Evolutionary conservation across 2,888 invertebrate species (phyloP).

Genomic region (Linyphia triangularis): DNA sequence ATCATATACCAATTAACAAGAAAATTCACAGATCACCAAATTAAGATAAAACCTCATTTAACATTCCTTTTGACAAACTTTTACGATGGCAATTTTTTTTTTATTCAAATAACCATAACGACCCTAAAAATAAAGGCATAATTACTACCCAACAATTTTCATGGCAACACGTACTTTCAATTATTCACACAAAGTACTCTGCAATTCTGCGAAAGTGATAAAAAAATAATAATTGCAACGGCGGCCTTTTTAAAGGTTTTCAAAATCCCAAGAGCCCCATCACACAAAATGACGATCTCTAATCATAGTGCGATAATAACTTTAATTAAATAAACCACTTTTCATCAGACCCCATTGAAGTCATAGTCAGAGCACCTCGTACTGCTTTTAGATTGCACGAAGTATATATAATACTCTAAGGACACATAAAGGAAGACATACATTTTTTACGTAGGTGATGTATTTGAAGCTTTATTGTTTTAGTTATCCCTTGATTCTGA

Average conservation of each 20-base stretch:
- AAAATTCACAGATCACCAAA: no score
- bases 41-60: no score
- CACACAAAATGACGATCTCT: slow-evolving; percentile 35
- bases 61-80: no score
- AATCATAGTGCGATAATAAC: slow-evolving; percentile 64
- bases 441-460: slow-evolving; percentile 10
- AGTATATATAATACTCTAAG: slow-evolving; percentile 51
- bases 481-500: slow-evolving; percentile 3
- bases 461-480: neutral
- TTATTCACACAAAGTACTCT: slow-evolving; percentile 15
- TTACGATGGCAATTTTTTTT: no score
- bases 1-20: no score
- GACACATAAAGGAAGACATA: slow-evolving; percentile 43
- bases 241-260: neutral
- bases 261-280: slow-evolving; percentile 35
- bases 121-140: neutral
- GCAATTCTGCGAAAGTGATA: slow-evolving; percentile 29
- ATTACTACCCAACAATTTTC: neutral
- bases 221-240: slow-evolving; percentile 56
- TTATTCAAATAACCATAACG: no score
- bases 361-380: neutral
- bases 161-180: slow-evolving; percentile 41
- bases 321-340: slow-evolving; percentile 68
- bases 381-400: slow-evolving; percentile 34
- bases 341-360: neutral